Evolutionary conservation across 1,140 invertebrate genomes (phyloP), one percentile per base, ranked within the genome.

Genomic region (Nixonia krombeini): DNA sequence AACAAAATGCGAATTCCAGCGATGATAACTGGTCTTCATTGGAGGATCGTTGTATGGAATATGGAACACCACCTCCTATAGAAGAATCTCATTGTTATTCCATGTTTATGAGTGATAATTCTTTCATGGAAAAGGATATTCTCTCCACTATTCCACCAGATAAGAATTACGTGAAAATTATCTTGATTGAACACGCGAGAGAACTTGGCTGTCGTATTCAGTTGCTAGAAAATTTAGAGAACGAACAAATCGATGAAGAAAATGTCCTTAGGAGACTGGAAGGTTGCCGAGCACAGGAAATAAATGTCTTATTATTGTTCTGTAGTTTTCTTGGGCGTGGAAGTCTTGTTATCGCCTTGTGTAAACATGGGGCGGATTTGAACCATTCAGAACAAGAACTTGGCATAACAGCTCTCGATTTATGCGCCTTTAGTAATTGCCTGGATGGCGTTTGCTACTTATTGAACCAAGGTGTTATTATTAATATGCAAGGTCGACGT

Each of bases 361-460:
- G 91, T 12, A 84, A 87, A 6, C 75, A 84, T 1, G 91, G 91
- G 8, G 91, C 91, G n/a, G 89, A 93, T 61, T 78, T 92, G 18
- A 82, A 90, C 51, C 90, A 90, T 67, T 87, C 85, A 57, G 90
- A 93, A 72, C 88, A 89, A 12, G 87, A 89, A 37, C 82, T 87
- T 61, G 91, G 91, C 0, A 78, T 93, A 44, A 90, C 89, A 0
- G 89, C 91, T 2, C 72, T 94, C 16, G 92, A 94, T 77, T 82
- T 93, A 46, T 89, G 89, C n/a, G 90, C 92, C 1, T 94, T 93
- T 72, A 91, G 90, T 66, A 91, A 92, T 9, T 92, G 89, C 64
- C 74, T 90, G 21, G 87, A 89, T n/a, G 90, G 91, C 28, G 87
- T 91, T 8, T 88, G 87, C 47, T 90, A 90, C 70, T 81, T 95